These are phyloP conservation scores for Petrocephalus schoutedeni DNA, from an alignment of 2,797 vertebrate species.

Conservation along the genomic window DNA sequence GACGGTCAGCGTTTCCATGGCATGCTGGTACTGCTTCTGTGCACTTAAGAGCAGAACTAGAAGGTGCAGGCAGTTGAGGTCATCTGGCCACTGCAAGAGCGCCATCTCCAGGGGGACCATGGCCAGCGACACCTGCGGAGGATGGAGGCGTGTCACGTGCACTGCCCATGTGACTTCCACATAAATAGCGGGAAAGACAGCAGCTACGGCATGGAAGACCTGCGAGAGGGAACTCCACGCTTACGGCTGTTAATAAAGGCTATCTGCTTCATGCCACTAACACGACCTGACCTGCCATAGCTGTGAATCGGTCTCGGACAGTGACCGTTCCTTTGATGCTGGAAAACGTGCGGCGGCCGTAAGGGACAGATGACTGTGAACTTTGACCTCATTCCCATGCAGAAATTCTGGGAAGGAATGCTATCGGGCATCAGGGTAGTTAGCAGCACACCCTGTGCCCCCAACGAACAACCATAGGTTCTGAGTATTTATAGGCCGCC, in stretches of 20 bases:
- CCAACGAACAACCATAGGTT: background rate
- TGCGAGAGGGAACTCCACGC: background rate
- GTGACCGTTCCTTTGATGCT: background rate
- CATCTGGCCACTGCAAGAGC: slow-evolving; percentile 71
- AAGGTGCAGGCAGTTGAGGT: slow-evolving; percentile 84
- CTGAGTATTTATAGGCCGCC: background rate
- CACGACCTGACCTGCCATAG: background rate
- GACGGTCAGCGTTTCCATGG: slow-evolving; percentile 79
- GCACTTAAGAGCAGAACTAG: slow-evolving; percentile 87
- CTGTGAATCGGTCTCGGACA: background rate
- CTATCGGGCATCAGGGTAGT: background rate
- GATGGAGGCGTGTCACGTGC: background rate
- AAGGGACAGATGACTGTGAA: background rate
- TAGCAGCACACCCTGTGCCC: background rate
- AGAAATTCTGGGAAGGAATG: background rate
- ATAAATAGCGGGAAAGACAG: background rate
- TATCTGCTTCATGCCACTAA: background rate
- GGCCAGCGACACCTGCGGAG: slow-evolving; percentile 77
- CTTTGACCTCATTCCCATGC: no score
- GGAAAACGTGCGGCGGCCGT: background rate
- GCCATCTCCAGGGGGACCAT: slow-evolving; percentile 80
- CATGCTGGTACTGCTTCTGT: slow-evolving; percentile 87
- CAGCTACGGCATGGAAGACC: background rate
- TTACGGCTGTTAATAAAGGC: background rate
- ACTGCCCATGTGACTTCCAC: background rate